Base-by-base conservation (phyloP, 2,797 vertebrate species). In the Gambelia wislizenii region DNA sequence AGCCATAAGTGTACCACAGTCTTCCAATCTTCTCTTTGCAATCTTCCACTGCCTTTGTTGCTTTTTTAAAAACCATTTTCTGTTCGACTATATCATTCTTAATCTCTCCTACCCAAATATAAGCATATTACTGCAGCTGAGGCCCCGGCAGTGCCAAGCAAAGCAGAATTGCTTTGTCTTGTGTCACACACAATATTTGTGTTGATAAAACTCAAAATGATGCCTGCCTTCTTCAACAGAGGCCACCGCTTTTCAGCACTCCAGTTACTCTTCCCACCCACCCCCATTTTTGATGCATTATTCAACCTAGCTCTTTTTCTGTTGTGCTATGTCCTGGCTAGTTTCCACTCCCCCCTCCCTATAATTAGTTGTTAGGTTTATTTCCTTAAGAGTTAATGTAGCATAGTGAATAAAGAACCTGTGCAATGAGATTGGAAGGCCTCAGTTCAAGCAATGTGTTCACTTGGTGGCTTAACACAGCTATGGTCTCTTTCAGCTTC, bases 201-300 rank as follows among this genome's bases (percentile, higher is more conserved):
- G 56, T 67, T 39, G 74, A 86, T 67, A 79, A 86, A 86, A 78
- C 64, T 67, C n/a, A 67, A 69, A 78, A 79, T 14, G 20, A 69
- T 64, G 44, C 20, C 22, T 86, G 54, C 33, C 7, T 52, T 67
- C 59, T 67, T 75, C 39, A 44, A 61, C 72, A 49, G 83, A 84
- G 10, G 30, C 75, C 7, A 61, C 6, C 59, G 5, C 27, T 36
- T 85, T 56, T 85, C 54, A 86, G 59, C 42, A 49, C 12, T 47
- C 56, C 27, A 18, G 2, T 74, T n/a, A 47, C 54, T 56, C 44
- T 67, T 67, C 10, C 30, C 64, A 33, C 47, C 20, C 12, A 44
- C 61, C 76, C 5, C 27, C 30, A n/a, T 44, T 44, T 76, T 27
- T 44, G 4, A 84, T 72, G 9, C 18, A 72, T 30, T 52, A 44